Evolutionary conservation across 2,797 vertebrate species (phyloP), one percentile per base, ranked within the genome.

Genomic region (Pristis pectinata): DNA sequence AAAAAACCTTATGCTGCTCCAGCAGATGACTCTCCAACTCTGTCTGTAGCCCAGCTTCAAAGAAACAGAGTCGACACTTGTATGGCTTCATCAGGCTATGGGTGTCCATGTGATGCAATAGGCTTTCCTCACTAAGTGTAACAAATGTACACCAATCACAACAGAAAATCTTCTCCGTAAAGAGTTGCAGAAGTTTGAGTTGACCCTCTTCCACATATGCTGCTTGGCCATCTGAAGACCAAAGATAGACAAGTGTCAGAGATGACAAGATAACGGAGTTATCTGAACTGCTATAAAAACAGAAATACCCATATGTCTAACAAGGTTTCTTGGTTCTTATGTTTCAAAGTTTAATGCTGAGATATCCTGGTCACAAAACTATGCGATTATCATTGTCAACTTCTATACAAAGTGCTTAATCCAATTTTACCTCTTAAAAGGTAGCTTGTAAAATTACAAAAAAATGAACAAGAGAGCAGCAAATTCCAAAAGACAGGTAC

Each of bases 21-120:
- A 93, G 37, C 27, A 93, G 91, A 37, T 93, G 91, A 49, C 24
- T 93, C 41, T 72, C 91, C 27, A 93, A n/a, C 41, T 93, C 91
- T 92, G 61, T 92, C 61, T 93, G 91, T 27, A 93, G 91, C 67
- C 22, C 22, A 93, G 91, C 24, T 93, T 93, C 91, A 93, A 93
- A 93, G 64, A 72, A 93, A 30, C 91, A 93, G 67, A 93, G 91
- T 4, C 64, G 91, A 93, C 91, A 93, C 41, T 93, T 93, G 64
- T 93, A 93, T 24, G 91, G 91, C 72, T 93, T 93, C 64, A 93
- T 22, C 44, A 37, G 91, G 67, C 37, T 93, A 24, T 93, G 91
- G 1, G 41, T 70, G 17, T 93, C 67, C 91, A 93, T 67, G n/a
- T 93, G 91, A 72, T 49, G 41, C 44, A 72, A 44, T 49, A 93